These are phyloP conservation scores for Scomberomorus guttatus DNA, from an alignment of 2,797 vertebrate species.

Conservation along the genomic window DNA sequence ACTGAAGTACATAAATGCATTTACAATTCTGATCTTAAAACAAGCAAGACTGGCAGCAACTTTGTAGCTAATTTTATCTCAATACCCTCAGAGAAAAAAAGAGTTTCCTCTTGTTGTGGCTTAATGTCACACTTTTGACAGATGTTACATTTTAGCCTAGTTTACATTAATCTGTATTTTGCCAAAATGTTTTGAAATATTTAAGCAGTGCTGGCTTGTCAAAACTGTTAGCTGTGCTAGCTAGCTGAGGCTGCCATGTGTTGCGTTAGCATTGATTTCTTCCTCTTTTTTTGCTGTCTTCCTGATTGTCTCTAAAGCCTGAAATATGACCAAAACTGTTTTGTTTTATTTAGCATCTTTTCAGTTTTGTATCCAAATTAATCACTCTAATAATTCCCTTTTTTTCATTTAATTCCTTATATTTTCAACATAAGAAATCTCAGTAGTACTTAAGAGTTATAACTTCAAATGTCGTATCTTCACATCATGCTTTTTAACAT, in stretches of 20 bases:
- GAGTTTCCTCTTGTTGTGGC: neutral
- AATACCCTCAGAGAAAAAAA: neutral
- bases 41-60: neutral
- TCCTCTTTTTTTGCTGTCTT: neutral
- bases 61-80: neutral
- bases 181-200: slow-evolving; percentile 6
- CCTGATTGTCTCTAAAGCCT: neutral
- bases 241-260: neutral
- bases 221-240: neutral
- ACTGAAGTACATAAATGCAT: neutral
- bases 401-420: neutral
- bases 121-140: neutral
- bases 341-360: neutral
- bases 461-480: neutral
- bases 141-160: neutral
- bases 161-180: neutral
- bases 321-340: neutral
- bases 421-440: neutral
- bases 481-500: too few species aligned
- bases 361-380: neutral
- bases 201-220: neutral
- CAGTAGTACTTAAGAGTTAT: neutral
- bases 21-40: neutral
- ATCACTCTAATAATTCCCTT: neutral
- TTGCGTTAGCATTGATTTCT: neutral